Percentiles rank a stretch among this genome's conserved stretches.
phyloP scores from a whole-genome alignment of 2,888 invertebrate genomes.

The Eilema depressum region DNA sequence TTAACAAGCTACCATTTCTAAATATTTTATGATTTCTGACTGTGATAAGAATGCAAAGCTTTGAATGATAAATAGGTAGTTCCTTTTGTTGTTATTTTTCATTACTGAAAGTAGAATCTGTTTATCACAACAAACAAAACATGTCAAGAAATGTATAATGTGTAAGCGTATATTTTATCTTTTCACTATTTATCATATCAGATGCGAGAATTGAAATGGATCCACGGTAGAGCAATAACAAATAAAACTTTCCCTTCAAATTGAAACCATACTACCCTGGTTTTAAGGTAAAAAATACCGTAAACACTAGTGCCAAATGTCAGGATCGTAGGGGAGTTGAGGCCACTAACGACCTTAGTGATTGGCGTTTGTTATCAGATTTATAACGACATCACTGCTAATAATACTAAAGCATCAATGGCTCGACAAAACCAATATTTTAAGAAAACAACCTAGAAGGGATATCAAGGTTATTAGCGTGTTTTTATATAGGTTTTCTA shows the following conservation, averaged over 20 bases:
- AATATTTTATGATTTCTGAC: background rate
- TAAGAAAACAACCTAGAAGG: background rate
- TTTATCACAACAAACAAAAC: slow-evolving; percentile 9
- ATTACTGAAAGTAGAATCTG: background rate
- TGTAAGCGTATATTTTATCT: slow-evolving; percentile 8
- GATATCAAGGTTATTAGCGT: background rate
- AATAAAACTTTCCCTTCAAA: slow-evolving; percentile 13
- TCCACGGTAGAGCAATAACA: slow-evolving; percentile 24
- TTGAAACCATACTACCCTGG: background rate
- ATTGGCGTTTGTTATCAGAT: slow-evolving; percentile 55
- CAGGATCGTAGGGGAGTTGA: slow-evolving; percentile 30
- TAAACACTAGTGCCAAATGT: slow-evolving; percentile 19
- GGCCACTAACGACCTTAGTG: slow-evolving; percentile 54
- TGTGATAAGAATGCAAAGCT: background rate
- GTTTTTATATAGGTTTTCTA: background rate
- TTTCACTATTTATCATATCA: slow-evolving; percentile 31
- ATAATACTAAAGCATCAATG: background rate
- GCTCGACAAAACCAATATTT: background rate
- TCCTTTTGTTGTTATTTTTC: background rate
- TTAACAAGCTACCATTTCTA: too few species aligned
- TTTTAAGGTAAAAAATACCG: slow-evolving; percentile 16
- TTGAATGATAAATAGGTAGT: background rate
- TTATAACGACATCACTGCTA: slow-evolving; percentile 36
- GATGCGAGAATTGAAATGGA: slow-evolving; percentile 32
- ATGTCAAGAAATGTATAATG: slow-evolving; percentile 13